Evolutionary conservation across 2,113 vertebrate species (phyloP).

Genomic region (Passer domesticus): DNA sequence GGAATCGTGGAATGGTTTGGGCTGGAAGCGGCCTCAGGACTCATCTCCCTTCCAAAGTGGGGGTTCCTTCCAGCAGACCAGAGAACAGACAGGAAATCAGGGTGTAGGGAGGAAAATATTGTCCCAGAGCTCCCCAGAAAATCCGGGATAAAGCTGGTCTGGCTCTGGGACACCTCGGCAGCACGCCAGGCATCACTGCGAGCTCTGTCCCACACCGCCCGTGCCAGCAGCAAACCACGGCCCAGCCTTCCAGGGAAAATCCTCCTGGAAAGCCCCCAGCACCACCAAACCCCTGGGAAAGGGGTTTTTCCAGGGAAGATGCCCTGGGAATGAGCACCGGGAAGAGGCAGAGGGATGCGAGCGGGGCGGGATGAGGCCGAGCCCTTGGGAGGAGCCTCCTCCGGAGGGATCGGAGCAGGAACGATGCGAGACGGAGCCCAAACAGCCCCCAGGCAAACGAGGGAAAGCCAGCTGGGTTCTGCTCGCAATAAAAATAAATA

Average conservation of each 20-base stretch:
- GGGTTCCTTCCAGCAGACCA: background rate
- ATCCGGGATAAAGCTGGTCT: background rate
- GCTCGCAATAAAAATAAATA: background rate
- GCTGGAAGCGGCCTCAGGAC: background rate
- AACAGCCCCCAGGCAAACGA: background rate
- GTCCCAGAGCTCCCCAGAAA: background rate
- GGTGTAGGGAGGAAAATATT: background rate
- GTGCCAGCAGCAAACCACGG: background rate
- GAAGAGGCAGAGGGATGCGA: background rate
- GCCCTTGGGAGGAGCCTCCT: background rate
- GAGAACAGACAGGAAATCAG: background rate
- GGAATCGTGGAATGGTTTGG: background rate
- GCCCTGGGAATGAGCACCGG: rapidly evolving
- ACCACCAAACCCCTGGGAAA: too few species aligned
- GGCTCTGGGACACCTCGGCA: rapidly evolving
- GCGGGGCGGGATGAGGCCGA: background rate
- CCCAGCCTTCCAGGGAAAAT: background rate
- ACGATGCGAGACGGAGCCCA: background rate
- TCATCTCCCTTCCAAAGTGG: background rate
- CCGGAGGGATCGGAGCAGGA: background rate
- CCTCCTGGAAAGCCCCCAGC: background rate
- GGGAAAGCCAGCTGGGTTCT: background rate
- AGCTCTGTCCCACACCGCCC: background rate
- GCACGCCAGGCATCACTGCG: rapidly evolving
- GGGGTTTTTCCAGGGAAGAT: background rate